phyloP scores from a whole-genome alignment of 2,888 invertebrate genomes.

The Caenorhabditis sinica region DNA sequence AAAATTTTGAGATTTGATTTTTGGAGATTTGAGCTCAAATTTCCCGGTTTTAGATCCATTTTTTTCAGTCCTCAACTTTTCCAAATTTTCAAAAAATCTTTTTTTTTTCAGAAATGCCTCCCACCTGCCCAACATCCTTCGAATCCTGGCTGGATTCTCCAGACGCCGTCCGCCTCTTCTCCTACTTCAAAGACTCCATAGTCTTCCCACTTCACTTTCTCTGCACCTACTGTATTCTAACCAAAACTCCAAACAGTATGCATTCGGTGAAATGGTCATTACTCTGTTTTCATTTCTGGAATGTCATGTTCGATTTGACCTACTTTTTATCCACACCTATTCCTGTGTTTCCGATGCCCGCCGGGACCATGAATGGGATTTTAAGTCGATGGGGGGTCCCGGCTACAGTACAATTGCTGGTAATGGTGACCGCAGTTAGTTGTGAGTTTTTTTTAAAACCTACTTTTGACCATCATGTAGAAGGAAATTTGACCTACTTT shows the following conservation, averaged over 20 bases:
- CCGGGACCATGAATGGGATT: neutral
- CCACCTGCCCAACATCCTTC: neutral
- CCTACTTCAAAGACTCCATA: neutral
- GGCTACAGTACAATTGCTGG: neutral
- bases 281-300: constrained; percentile 22
- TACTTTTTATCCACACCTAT: neutral
- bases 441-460: constrained; percentile 3
- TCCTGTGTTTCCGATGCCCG: neutral
- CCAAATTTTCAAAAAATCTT: no score
- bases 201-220: constrained; percentile 12
- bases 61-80: no score
- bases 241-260: constrained; percentile 17
- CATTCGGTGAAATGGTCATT: constrained; percentile 6
- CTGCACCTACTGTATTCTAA: constrained; percentile 24
- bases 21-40: no score
- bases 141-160: neutral
- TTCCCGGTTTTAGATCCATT: no score
- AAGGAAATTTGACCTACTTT: no score
- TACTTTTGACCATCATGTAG: no score
- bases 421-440: neutral
- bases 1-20: no score
- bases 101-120: neutral
- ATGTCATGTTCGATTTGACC: constrained; percentile 13
- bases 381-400: neutral
- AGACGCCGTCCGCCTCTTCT: neutral